A percentile compares a stretch with the other conserved stretches of the same genome.
phyloP scores from a whole-genome alignment of 2,888 invertebrate species.

The Blastobasis lacticolella region DNA sequence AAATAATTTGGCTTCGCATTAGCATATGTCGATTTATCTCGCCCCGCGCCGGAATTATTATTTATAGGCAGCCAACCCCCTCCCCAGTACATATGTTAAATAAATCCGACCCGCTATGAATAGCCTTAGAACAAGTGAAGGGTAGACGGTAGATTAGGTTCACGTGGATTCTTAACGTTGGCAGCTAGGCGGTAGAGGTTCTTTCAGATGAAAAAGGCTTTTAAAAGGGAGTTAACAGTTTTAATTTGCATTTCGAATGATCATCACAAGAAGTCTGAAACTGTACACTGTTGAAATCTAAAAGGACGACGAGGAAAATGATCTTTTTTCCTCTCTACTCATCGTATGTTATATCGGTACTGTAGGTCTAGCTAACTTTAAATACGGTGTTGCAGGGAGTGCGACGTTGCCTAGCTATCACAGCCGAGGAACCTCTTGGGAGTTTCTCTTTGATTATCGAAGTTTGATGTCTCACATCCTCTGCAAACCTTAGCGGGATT shows the following conservation, averaged over 20 bases:
- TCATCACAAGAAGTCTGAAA: too few relatives aligned
- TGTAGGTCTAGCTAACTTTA: too few relatives aligned
- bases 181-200: too few relatives aligned
- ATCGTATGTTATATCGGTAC: too few relatives aligned
- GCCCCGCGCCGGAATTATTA: constrained; percentile 61
- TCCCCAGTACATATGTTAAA: constrained; percentile 62
- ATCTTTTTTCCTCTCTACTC: too few relatives aligned
- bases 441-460: constrained; percentile 62
- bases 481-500: constrained; percentile 41
- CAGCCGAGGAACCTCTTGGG: constrained; percentile 33
- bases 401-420: constrained; percentile 15
- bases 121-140: constrained; percentile 10
- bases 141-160: neutral
- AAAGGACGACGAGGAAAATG: too few relatives aligned
- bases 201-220: too few relatives aligned
- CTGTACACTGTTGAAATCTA: too few relatives aligned
- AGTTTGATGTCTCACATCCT: constrained; percentile 59
- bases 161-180: neutral
- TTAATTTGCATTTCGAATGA: too few relatives aligned
- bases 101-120: constrained; percentile 47
- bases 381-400: neutral
- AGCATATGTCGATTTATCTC: constrained; percentile 74
- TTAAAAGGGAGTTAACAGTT: too few relatives aligned
- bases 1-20: constrained; percentile 71
- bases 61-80: constrained; percentile 51